A percentile compares a stretch with the other conserved stretches of the same genome.
Conservation (phyloP, 2,113 vertebrate genomes). For the Psammodynastes pulverulentus region DNA sequence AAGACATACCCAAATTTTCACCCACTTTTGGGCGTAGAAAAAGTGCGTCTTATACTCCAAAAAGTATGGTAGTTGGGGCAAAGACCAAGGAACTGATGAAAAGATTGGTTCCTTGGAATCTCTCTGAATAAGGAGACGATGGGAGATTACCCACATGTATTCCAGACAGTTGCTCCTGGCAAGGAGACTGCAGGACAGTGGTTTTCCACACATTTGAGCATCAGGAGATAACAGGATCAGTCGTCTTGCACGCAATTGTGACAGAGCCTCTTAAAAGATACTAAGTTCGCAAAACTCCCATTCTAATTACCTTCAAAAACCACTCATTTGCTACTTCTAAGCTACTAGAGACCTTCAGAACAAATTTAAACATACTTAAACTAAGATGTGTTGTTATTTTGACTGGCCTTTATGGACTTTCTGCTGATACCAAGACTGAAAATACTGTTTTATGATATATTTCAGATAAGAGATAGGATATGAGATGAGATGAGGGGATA, state of each 20-base stretch:
- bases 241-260: not conserved
- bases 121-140: not conserved
- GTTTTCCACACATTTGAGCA: not conserved
- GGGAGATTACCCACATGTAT: not conserved
- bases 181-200: not conserved
- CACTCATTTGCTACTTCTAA: too few species aligned
- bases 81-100: not conserved
- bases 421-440: not conserved
- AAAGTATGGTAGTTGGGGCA: not conserved
- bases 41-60: too few species aligned
- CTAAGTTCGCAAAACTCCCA: not conserved
- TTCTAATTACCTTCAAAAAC: not conserved
- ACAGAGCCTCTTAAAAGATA: not conserved
- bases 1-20: too few species aligned
- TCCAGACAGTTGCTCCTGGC: not conserved
- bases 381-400: not conserved
- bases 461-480: not conserved
- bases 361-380: too few species aligned
- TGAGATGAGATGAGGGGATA: not conserved
- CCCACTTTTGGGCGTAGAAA: too few species aligned
- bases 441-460: not conserved
- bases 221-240: not conserved
- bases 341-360: too few species aligned
- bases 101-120: not conserved
- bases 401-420: not conserved